Conservation (phyloP, 1,140 invertebrate species). For the Maniola jurtina region DNA sequence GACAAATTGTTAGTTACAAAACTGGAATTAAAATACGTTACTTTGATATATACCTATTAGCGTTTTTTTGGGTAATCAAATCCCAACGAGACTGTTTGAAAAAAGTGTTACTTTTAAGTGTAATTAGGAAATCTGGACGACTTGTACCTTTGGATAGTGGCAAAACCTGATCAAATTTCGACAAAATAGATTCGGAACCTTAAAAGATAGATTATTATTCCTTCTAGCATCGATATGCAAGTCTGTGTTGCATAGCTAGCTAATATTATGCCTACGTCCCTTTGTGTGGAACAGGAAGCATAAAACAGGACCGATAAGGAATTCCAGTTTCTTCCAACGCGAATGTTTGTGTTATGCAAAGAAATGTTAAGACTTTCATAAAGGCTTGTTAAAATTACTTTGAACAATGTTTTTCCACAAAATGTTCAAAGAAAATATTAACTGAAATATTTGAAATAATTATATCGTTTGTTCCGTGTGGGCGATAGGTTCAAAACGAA, state of each 20-base stretch:
- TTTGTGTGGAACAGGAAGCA: conserved; percentile 5
- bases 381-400: background rate
- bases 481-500: too few species aligned
- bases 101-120: too few species aligned
- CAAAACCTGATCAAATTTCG: too few species aligned
- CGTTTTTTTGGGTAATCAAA: background rate
- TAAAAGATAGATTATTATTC: too few species aligned
- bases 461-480: too few species aligned
- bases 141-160: too few species aligned
- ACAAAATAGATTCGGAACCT: too few species aligned
- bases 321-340: conserved; percentile 1
- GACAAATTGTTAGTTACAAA: background rate
- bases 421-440: background rate
- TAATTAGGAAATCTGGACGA: too few species aligned
- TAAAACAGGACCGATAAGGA: conserved; percentile 13
- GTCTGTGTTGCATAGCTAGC: background rate
- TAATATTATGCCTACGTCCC: background rate
- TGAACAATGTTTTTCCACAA: background rate
- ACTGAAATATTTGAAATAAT: too few species aligned
- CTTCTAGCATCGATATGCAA: too few species aligned
- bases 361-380: conserved; percentile 4
- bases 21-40: background rate
- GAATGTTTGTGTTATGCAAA: conserved; percentile 5
- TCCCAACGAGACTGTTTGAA: background rate
- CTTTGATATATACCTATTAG: background rate